Percentiles rank a stretch among this genome's conserved stretches.
Conservation (phyloP, 2,113 vertebrate species). For the Dasyurus viverrinus region DNA sequence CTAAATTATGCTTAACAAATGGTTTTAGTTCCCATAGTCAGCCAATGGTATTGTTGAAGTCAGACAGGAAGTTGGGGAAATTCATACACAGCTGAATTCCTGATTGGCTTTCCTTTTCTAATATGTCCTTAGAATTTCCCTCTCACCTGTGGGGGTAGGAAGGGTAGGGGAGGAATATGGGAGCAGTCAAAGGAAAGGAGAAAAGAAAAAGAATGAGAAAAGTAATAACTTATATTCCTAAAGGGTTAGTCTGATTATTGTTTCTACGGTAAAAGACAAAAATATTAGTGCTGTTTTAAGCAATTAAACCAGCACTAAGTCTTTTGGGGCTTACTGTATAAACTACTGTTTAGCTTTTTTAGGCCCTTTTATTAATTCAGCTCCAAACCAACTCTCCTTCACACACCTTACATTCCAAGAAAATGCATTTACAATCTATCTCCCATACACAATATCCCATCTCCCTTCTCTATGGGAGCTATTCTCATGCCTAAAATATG, state of each 20-base stretch:
- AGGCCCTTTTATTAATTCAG: background rate
- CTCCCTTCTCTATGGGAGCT: background rate
- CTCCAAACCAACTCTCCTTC: background rate
- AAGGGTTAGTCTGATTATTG: background rate
- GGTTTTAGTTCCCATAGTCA: background rate
- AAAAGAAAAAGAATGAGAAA: constrained; percentile 2
- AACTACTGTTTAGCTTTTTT: background rate
- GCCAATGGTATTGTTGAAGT: background rate
- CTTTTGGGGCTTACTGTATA: background rate
- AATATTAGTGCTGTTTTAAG: background rate
- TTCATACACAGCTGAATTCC: background rate
- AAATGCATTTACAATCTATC: background rate
- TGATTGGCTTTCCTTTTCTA: background rate
- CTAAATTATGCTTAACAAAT: background rate
- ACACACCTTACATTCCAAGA: background rate
- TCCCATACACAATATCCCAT: background rate
- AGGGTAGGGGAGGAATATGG: rapidly evolving
- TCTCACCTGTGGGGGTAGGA: constrained; percentile 52
- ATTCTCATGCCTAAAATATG: background rate
- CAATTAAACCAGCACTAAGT: background rate
- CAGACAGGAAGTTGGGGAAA: background rate
- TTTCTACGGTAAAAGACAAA: background rate
- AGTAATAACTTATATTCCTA: background rate
- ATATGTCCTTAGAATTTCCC: background rate
- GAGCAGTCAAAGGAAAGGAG: constrained; percentile 29